Evolutionary conservation across 2,797 vertebrate species (phyloP), one percentile per base, ranked within the genome.

Genomic region (Falco naumanni): DNA sequence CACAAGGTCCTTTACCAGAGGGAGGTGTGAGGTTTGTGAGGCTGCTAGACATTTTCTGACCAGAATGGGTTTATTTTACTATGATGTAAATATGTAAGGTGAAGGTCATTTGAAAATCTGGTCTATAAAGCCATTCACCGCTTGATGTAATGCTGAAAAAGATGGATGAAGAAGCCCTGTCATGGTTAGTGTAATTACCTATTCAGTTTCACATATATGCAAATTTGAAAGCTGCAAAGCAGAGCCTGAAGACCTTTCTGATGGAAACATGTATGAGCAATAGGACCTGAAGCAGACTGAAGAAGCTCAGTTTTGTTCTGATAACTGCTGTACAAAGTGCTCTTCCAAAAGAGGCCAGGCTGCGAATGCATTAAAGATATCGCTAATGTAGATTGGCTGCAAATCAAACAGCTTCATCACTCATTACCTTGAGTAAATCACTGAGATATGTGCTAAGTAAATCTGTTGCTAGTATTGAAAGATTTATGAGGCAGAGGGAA

Each of bases 361-460:
- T 94, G 39, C 60, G 60, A 87, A 57, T 39, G n/a, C 33, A 69
- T 77, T 87, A 70, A 66, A 72, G 34, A n/a, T 79, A 91, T 18
- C 81, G 77, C n/a, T 66, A 85, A 47, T 37, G 71, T 61, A 71
- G 82, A 22, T 6, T 86, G 85, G 83, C 95, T 90, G 76, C 59
- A 95, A 91, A 87, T 78, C 94, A 96, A 96, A 57, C 43, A 34
- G 29, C 89, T 92, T 94, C 6, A 45, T 89, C 0, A 0, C 24
- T 81, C 57, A 61, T 91, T 96, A 64, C 53, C 81, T 89, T 93
- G 83, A 91, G 41, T 83, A 92, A 85, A 93, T 95, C 71, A 83
- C 17, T 43, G 53, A 87, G 64, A 92, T 80, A 83, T 15, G 53
- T 13, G 37, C 48, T 94, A 83, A 93, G 41, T 92, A 95, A 95